Conservation (phyloP, 1,140 invertebrate genomes). For the Papilio dardanus region DNA sequence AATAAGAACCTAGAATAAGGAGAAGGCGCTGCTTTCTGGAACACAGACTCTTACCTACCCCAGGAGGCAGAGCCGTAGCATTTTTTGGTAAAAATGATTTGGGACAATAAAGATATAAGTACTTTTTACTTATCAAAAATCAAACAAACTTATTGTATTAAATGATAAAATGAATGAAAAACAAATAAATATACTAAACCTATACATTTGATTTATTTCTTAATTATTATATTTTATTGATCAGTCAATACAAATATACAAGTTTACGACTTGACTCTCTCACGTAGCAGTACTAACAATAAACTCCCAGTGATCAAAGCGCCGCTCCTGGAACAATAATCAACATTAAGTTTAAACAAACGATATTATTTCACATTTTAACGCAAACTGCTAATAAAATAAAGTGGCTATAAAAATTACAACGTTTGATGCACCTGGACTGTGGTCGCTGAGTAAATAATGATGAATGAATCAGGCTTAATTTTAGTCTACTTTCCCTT, state of each 20-base stretch:
- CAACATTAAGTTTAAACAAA: constrained; percentile 9
- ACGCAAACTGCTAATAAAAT: constrained; percentile 6
- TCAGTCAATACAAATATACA: neutral
- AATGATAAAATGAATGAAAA: neutral
- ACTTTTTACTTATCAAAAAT: too few relatives aligned
- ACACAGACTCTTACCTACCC: too few relatives aligned
- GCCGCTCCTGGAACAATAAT: constrained; percentile 64
- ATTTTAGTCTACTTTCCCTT: too few relatives aligned
- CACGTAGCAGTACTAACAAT: constrained; percentile 67
- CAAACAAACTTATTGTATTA: too few relatives aligned
- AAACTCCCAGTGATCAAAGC: constrained; percentile 73
- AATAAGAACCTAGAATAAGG: too few relatives aligned
- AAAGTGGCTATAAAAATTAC: constrained; percentile 9
- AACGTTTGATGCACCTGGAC: neutral
- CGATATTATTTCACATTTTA: constrained; percentile 27
- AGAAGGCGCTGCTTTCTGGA: too few relatives aligned
- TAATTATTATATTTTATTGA: neutral
- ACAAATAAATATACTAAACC: neutral
- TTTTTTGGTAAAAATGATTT: too few relatives aligned
- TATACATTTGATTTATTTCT: neutral
- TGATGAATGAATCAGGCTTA: constrained; percentile 1
- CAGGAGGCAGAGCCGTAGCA: too few relatives aligned
- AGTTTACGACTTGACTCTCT: constrained; percentile 54
- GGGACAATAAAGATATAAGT: too few relatives aligned
- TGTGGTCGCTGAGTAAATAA: neutral